phyloP scores from a whole-genome alignment of 2,113 vertebrate genomes.

The Eleginops maclovinus region DNA sequence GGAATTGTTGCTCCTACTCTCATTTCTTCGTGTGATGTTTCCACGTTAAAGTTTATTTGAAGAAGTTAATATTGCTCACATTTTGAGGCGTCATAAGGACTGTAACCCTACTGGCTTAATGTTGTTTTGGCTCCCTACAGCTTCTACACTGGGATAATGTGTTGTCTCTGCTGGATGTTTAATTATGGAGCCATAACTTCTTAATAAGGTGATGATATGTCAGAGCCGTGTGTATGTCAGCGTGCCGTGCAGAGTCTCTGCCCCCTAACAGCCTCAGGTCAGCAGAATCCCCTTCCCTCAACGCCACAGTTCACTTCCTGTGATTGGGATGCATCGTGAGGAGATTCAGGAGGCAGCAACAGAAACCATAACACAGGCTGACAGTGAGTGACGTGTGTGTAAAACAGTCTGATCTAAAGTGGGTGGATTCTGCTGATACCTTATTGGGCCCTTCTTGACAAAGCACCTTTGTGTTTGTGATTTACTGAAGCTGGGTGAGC shows the following conservation, averaged over 20 bases:
- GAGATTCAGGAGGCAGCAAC: no score
- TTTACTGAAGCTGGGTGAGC: constrained; percentile 3
- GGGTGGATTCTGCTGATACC: no score
- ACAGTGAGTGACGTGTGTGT: neutral
- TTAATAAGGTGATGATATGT: no score
- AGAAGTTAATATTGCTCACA: neutral
- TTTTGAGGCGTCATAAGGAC: no score
- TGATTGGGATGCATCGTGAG: neutral
- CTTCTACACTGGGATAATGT: no score
- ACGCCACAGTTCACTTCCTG: no score
- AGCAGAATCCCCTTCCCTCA: neutral
- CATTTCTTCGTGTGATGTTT: neutral
- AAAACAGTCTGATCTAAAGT: neutral
- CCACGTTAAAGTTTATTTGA: neutral
- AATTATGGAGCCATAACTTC: no score
- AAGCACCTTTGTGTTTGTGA: neutral
- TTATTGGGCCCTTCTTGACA: neutral
- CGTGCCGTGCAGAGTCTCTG: neutral
- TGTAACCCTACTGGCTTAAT: no score
- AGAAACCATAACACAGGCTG: neutral
- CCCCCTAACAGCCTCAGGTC: neutral
- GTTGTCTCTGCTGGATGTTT: neutral
- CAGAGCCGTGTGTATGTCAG: no score
- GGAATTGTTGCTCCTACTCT: neutral
- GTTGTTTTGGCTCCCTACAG: no score